Percentiles rank a stretch among this genome's conserved stretches.
These are phyloP conservation scores for Myoxocephalus aenaeus DNA, from an alignment of 2,797 vertebrate species.

Conservation along the genomic window DNA sequence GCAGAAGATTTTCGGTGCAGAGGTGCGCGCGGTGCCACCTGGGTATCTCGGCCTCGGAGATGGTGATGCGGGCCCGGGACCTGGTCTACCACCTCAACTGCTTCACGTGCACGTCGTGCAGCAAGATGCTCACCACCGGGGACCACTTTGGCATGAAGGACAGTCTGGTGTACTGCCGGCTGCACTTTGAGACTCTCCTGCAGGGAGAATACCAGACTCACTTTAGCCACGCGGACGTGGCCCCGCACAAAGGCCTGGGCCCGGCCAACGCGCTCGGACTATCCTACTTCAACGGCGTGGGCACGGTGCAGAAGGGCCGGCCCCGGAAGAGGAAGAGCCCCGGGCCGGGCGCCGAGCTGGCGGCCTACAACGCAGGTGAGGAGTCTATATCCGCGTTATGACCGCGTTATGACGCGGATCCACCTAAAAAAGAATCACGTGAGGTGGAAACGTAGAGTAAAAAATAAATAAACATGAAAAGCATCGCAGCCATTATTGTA, in stretches of 20 bases:
- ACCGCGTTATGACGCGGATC: background rate
- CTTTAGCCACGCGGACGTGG: constrained; percentile 95
- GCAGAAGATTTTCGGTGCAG: constrained; percentile 99
- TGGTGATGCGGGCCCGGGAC: constrained; percentile 99
- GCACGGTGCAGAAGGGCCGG: constrained; percentile 96
- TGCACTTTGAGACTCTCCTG: constrained; percentile 98
- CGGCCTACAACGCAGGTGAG: constrained; percentile 98
- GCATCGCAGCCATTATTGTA: background rate
- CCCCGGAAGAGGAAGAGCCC: constrained; percentile 97
- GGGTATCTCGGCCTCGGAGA: constrained; percentile 98
- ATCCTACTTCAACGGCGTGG: constrained; percentile 98
- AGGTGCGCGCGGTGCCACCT: constrained; percentile 97
- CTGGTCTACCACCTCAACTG: constrained; percentile 98
- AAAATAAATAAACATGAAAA: background rate
- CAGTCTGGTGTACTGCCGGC: constrained; percentile 97
- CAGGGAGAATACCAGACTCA: constrained; percentile 97
- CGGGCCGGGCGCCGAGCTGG: constrained; percentile 93
- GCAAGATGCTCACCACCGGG: constrained; percentile 98
- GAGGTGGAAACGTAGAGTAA: background rate
- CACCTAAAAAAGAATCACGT: background rate
- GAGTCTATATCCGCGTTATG: background rate
- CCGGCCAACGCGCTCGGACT: constrained; percentile 93
- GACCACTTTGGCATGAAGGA: constrained; percentile 99
- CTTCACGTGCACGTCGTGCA: constrained; percentile 98
- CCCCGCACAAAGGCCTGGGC: constrained; percentile 91